phyloP scores from a whole-genome alignment of 2,113 vertebrate genomes.

The Pelusios castaneus region DNA sequence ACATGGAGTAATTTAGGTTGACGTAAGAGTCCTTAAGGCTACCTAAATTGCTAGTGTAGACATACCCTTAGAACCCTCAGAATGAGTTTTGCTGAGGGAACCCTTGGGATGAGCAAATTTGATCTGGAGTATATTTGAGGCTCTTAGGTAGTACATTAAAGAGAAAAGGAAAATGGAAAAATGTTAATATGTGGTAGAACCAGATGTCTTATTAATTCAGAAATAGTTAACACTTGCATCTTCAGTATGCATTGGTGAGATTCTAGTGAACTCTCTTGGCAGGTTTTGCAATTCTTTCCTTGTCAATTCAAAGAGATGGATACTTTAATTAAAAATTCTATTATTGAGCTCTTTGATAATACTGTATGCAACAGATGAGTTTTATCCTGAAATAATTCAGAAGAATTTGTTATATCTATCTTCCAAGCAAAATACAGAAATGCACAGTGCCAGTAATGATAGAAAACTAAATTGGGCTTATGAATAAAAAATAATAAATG shows the following conservation, averaged over 20 bases:
- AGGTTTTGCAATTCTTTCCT: neutral
- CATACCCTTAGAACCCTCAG: constrained; percentile 14
- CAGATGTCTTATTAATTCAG: neutral
- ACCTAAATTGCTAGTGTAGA: too few relatives aligned
- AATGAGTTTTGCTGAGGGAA: neutral
- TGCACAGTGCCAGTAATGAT: constrained; percentile 43
- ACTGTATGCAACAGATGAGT: neutral
- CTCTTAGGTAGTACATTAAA: neutral
- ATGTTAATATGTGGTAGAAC: neutral
- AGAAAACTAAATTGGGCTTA: constrained; percentile 39
- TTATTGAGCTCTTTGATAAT: neutral
- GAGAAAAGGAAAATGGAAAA: neutral
- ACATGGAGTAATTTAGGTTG: too few relatives aligned
- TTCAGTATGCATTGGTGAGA: neutral
- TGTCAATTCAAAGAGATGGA: neutral
- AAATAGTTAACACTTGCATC: neutral
- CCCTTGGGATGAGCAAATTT: constrained; percentile 25
- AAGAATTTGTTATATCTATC: constrained; percentile 5
- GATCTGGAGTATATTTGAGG: constrained; percentile 52
- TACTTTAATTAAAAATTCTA: constrained; percentile 17
- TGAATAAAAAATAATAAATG: constrained; percentile 43
- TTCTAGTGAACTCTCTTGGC: constrained; percentile 26
- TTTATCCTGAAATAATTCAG: constrained; percentile 28
- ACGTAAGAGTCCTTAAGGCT: too few relatives aligned
- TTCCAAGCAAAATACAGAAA: constrained; percentile 28